phyloP scores from a whole-genome alignment of 2,888 invertebrate genomes.

The Cremastinae sp. region DNA sequence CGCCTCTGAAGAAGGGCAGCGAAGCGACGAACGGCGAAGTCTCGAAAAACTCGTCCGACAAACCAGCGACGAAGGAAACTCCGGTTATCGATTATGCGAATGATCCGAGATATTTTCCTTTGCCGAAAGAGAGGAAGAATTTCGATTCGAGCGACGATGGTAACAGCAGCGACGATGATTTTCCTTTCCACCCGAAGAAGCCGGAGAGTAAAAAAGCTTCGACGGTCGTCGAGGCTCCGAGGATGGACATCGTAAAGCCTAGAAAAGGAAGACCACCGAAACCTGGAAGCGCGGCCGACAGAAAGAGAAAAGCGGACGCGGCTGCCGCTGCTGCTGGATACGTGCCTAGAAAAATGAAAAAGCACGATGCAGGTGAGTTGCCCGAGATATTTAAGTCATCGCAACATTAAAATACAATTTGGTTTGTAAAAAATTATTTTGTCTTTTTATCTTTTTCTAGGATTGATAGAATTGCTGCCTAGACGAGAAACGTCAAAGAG shows the following conservation, averaged over 20 bases:
- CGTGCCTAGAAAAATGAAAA: constrained; percentile 76
- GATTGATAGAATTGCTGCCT: constrained; percentile 78
- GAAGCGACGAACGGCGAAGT: constrained; percentile 68
- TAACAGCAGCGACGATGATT: constrained; percentile 83
- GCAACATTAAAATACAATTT: no score
- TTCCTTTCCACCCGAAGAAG: constrained; percentile 75
- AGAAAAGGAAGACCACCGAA: constrained; percentile 80
- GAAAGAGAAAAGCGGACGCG: constrained; percentile 79
- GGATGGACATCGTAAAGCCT: constrained; percentile 62
- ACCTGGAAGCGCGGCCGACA: constrained; percentile 79
- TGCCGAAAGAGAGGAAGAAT: constrained; percentile 87
- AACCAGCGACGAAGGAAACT: constrained; percentile 78
- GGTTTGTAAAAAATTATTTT: neutral
- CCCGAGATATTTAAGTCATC: no score
- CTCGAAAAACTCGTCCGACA: constrained; percentile 62
- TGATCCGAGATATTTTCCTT: constrained; percentile 87
- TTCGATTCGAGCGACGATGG: constrained; percentile 86
- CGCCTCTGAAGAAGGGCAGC: constrained; percentile 64
- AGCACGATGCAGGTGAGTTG: constrained; percentile 73
- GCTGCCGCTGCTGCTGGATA: constrained; percentile 71
- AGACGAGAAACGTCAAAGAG: constrained; percentile 84
- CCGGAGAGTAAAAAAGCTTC: constrained; percentile 67
- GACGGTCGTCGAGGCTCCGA: constrained; percentile 33
- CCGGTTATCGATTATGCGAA: constrained; percentile 82
- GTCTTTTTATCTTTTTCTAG: constrained; percentile 67